Evolutionary conservation across 2,888 invertebrate genomes (phyloP), one percentile per base, ranked within the genome.

Genomic region (Clanis bilineata): DNA sequence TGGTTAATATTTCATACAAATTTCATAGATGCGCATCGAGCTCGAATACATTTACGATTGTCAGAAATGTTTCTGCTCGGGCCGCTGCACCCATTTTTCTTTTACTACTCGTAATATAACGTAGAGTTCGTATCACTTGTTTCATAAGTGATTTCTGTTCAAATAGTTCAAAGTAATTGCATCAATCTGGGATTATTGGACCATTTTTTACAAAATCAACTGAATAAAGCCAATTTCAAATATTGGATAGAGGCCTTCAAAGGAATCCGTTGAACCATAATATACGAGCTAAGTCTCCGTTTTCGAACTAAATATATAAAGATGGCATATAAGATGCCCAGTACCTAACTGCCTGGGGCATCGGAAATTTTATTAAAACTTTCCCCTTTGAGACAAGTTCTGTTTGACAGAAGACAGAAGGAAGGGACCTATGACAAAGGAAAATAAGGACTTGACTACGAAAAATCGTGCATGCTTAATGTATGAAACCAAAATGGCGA

Each of bases 361-460:
- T 80, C 85, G 70, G 77, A 82, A 84, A 90, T 91, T 91, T 90
- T 91, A 90, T 91, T 89, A 90, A 89, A 91, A 90, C 81, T 91
- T 88, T 81, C 88, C 88, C 87, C 86, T 90, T 90, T 88, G 81
- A 88, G 83, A 88, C 83, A 87, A 88, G 85, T 88, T 88, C 80
- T 85, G 81, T 90, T 88, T 90, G 90, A 92, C 87, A 88, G 56
- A 57, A 57, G 9, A 43, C 56, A 57, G 67, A 47, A 65, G 63
- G 65, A 59, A 61, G 68, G 32, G 51, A 51, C 51, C 63, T 62
- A n/a, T n/a, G n/a, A n/a, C n/a, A n/a, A n/a, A n/a, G n/a, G n/a
- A n/a, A n/a, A n/a, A n/a, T n/a, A n/a, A n/a, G n/a, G n/a, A n/a
- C n/a, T n/a, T n/a, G n/a, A n/a, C n/a, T n/a, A n/a, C n/a, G n/a